Base-by-base conservation (phyloP, 2,797 vertebrate genomes). In the Gymnoscopelus microlampas region DNA sequence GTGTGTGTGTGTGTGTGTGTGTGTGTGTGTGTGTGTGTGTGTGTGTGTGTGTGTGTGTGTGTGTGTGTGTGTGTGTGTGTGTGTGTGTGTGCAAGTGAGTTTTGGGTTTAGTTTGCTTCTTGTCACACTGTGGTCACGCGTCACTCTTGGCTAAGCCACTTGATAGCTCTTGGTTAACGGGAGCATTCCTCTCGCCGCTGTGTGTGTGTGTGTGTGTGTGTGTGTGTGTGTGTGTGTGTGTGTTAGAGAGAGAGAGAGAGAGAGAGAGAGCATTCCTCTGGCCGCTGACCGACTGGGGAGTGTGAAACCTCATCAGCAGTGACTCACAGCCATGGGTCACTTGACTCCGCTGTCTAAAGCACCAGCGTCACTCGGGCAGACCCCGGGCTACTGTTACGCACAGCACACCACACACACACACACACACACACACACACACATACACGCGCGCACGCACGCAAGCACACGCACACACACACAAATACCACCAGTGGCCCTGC, bases 171-270 rank as follows among this genome's bases (percentile, higher is more conserved):
- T 11, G 1, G n/a, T 50, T 55, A 55, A 19, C n/a, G 19, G 5
- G 60, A 76, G 66, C 82, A 76, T 78, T 78, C 68, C 70, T 73
- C 61, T 65, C 54, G 29, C 69, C 26, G 26, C 26, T 73, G 35
- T 39, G 35, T 39, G 35, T 39, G 35, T 44, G 39, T 44, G 39
- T 44, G 39, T 44, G 6, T 44, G 39, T 9, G 39, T 77, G 53
- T 71, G 35, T 39, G 35, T 39, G 35, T 35, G 35, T 8, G 39
- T 44, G 39, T 8, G 39, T 44, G 5, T 44, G 39, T 44, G 39
- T 75, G 53, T 73, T 7, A 8, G 39, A 9, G 39, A 35, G 5
- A 9, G 39, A 9, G 39, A 44, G 39, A 9, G 39, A 9, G 39
- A 44, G 8, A 44, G 39, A 8, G 23, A 5, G 61, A 76, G 68